phyloP scores from a whole-genome alignment of 2,888 invertebrate species.

The Scelioninae gen. 1 region DNA sequence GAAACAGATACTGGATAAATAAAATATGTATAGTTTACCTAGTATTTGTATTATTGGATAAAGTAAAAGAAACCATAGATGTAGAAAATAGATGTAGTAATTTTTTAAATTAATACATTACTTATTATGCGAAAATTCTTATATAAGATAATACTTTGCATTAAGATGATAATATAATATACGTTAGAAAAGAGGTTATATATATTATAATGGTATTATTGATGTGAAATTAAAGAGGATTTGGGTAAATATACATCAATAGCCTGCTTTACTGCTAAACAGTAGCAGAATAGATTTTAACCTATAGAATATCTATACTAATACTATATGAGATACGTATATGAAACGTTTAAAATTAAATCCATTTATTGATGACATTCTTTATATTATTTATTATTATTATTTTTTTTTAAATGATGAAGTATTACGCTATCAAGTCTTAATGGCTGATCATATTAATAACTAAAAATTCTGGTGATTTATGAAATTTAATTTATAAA shows the following conservation, averaged over 20 bases:
- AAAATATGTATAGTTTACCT: too few species aligned
- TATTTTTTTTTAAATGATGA: too few species aligned
- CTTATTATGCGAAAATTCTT: too few species aligned
- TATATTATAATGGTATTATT: constrained; percentile 24
- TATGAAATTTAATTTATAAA: neutral
- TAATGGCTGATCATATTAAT: neutral
- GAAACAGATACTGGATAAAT: too few species aligned
- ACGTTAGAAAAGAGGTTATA: neutral
- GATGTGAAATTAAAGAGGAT: constrained; percentile 15
- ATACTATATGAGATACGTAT: neutral
- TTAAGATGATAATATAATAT: neutral
- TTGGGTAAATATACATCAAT: constrained; percentile 14
- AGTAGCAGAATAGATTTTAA: neutral
- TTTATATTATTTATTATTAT: too few species aligned
- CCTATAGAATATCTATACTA: neutral
- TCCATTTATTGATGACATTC: neutral
- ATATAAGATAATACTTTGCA: too few species aligned
- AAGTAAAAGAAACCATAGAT: too few species aligned
- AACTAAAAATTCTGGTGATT: neutral
- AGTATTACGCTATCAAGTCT: too few species aligned
- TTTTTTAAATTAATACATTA: too few species aligned
- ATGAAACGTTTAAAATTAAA: neutral
- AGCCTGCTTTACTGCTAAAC: neutral
- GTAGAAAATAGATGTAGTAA: too few species aligned
- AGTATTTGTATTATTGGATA: too few species aligned